phyloP scores from a whole-genome alignment of 2,797 vertebrate species.

The Anisognathus igniventris region DNA sequence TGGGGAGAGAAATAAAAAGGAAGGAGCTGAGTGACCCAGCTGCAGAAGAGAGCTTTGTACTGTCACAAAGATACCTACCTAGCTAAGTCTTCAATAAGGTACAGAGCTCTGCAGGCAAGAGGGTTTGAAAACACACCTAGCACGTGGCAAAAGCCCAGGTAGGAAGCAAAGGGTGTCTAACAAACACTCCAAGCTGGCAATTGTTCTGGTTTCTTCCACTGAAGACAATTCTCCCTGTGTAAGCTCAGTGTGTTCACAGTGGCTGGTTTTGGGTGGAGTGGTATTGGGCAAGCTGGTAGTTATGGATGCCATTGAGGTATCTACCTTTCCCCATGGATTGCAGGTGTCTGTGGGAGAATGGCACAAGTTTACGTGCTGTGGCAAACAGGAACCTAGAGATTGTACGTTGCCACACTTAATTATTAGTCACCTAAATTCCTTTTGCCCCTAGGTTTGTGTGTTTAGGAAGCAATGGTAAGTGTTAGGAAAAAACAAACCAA shows the following conservation, averaged over 20 bases:
- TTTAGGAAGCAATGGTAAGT: not conserved
- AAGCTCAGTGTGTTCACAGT: not conserved
- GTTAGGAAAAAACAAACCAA: not conserved
- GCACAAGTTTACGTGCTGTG: constrained; percentile 2
- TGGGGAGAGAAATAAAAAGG: not conserved
- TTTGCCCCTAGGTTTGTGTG: not conserved
- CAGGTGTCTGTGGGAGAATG: constrained; percentile 12
- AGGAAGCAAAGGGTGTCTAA: not conserved
- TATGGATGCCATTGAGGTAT: constrained; percentile 39
- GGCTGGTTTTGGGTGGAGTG: not conserved
- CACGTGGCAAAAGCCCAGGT: not conserved
- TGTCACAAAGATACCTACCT: not conserved
- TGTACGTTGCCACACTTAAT: constrained; percentile 24
- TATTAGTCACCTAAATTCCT: constrained; percentile 35
- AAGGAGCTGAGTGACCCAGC: not conserved
- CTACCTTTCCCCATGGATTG: not conserved
- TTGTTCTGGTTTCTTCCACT: not conserved
- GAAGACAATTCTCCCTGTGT: not conserved
- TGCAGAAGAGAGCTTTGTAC: not conserved
- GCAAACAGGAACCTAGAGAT: constrained; percentile 59
- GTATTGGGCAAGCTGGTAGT: constrained; percentile 25
- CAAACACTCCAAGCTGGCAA: not conserved
- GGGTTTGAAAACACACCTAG: not conserved
- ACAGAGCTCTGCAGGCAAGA: not conserved
- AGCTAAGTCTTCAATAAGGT: not conserved